Evolutionary conservation across 2,797 vertebrate species (phyloP).

Genomic region (Malurus leucopterus): DNA sequence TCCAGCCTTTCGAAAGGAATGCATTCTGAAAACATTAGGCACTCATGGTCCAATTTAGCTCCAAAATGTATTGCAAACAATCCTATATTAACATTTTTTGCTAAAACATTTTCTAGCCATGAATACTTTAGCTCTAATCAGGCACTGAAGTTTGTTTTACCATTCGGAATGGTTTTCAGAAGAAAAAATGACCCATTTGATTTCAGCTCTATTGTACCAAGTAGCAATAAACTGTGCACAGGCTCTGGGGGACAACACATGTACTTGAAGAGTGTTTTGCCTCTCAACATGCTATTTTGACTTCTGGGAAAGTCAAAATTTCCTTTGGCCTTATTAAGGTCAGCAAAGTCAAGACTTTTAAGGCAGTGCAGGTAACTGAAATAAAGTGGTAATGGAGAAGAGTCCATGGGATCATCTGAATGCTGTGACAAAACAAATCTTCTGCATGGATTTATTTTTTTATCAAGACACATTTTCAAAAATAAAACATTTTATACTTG

Average conservation of each 20-base stretch:
- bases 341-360: not conserved
- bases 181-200: not conserved
- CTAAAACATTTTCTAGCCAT: not conserved
- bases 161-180: not conserved
- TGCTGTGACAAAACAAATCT: not conserved
- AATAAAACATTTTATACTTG: not conserved
- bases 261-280: not conserved
- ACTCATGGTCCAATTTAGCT: not conserved
- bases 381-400: accelerated
- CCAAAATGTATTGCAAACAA: not conserved
- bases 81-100: not conserved
- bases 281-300: not conserved
- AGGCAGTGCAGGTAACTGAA: not conserved
- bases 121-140: not conserved
- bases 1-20: not conserved
- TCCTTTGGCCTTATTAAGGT: not conserved
- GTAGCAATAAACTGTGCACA: not conserved
- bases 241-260: not conserved
- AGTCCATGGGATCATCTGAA: not conserved
- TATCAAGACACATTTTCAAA: not conserved
- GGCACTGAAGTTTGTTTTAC: not conserved
- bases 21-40: not conserved
- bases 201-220: not conserved
- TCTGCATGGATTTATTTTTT: not conserved
- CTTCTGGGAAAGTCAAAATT: too few species aligned